Conservation (phyloP, 2,888 invertebrate species). For the Podotricha telesiphe region DNA sequence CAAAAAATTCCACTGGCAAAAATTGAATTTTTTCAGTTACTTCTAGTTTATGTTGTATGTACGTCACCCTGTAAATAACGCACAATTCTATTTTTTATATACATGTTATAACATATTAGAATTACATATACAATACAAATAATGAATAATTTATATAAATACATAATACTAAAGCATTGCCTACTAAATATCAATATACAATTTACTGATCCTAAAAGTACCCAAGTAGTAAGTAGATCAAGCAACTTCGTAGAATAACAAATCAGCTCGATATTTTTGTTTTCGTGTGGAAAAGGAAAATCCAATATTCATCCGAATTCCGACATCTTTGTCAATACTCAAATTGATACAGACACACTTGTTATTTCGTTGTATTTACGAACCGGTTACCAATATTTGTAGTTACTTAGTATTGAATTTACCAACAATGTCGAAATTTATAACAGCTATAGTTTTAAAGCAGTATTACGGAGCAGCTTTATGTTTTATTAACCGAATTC, state of each 20-base stretch:
- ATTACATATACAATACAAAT: background rate
- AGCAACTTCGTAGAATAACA: slow-evolving; percentile 39
- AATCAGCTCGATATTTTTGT: slow-evolving; percentile 37
- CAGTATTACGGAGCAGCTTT: too few relatives aligned
- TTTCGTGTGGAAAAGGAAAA: slow-evolving; percentile 34
- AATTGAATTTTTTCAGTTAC: too few relatives aligned
- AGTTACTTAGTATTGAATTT: slow-evolving; percentile 1
- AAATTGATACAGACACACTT: slow-evolving; percentile 28
- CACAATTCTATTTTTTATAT: too few relatives aligned
- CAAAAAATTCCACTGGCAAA: too few relatives aligned
- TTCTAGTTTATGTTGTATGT: too few relatives aligned
- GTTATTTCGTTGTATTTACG: slow-evolving; percentile 25
- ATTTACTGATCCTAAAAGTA: slow-evolving; percentile 35
- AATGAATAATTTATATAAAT: background rate
- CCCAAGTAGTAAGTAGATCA: slow-evolving; percentile 28
- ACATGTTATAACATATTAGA: too few relatives aligned
- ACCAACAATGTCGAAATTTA: background rate
- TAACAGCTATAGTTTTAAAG: background rate
- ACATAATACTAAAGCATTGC: background rate
- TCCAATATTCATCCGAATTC: slow-evolving; percentile 38
- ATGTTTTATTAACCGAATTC: too few relatives aligned
- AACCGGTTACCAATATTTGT: slow-evolving; percentile 3
- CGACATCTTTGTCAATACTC: slow-evolving; percentile 35
- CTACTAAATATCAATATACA: slow-evolving; percentile 22
- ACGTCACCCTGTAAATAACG: too few relatives aligned